Evolutionary conservation across 2,113 vertebrate species (phyloP).

Genomic region (Thinocorus orbignyianus): DNA sequence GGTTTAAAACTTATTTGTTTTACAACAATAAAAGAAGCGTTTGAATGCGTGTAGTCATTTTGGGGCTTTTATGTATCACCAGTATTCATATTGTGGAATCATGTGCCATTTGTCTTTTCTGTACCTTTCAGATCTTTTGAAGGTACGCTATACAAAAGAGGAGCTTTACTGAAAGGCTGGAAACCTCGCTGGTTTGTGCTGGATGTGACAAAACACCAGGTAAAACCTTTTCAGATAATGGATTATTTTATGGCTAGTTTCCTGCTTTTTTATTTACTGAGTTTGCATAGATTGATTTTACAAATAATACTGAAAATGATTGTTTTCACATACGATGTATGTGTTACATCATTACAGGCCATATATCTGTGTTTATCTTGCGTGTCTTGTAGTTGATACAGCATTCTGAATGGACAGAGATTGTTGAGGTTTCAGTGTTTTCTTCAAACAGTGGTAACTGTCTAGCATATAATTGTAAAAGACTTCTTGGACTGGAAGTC

Average conservation of each 20-base stretch:
- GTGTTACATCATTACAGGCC: background rate
- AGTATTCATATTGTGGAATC: background rate
- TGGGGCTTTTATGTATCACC: background rate
- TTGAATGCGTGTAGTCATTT: background rate
- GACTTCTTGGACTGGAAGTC: background rate
- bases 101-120: background rate
- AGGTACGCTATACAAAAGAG: slow-evolving; percentile 94
- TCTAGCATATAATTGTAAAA: background rate
- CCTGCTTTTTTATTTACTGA: background rate
- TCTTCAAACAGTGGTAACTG: background rate
- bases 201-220: slow-evolving; percentile 97
- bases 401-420: background rate
- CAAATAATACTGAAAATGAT: background rate
- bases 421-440: background rate
- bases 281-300: background rate
- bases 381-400: background rate
- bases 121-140: slow-evolving; percentile 88
- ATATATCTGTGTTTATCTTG: background rate
- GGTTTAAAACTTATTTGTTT: background rate
- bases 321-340: background rate
- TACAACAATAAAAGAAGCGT: background rate
- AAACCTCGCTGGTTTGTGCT: slow-evolving; percentile 98
- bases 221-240: slow-evolving; percentile 53
- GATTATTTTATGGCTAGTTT: background rate
- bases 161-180: slow-evolving; percentile 95